Percentiles rank a stretch among this genome's conserved stretches.
Conservation (phyloP, 2,797 vertebrate genomes). For the Eidolon dupreanum region DNA sequence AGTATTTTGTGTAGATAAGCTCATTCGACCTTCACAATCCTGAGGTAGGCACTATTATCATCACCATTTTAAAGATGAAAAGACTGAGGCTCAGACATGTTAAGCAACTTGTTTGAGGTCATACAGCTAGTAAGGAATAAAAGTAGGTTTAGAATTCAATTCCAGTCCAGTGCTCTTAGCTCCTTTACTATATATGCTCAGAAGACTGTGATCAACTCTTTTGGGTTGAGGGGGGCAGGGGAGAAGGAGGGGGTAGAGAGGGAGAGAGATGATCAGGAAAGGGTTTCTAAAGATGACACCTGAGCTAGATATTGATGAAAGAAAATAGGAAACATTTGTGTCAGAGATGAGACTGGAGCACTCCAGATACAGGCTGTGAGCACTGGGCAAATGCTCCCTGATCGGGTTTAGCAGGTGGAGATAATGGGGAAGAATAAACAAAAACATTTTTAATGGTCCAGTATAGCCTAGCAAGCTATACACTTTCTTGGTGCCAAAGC, state of each 20-base stretch:
- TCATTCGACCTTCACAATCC: neutral
- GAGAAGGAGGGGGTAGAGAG: neutral
- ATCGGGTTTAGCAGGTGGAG: neutral
- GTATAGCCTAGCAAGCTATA: neutral
- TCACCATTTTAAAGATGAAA: conserved; percentile 20
- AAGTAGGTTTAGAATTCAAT: neutral
- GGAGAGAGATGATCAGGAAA: neutral
- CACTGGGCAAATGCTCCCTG: neutral
- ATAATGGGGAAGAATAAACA: neutral
- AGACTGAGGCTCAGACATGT: neutral
- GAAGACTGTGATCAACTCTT: neutral
- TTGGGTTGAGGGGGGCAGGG: neutral
- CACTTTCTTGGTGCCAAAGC: neutral
- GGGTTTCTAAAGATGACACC: conserved; percentile 35
- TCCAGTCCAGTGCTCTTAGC: neutral
- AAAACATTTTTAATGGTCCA: neutral
- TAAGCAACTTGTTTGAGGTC: neutral
- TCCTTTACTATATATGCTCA: neutral
- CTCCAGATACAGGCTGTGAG: neutral
- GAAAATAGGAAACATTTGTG: neutral
- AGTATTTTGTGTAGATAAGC: conserved; percentile 18
- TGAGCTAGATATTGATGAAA: conserved; percentile 15
- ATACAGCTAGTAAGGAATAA: neutral
- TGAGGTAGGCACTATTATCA: neutral
- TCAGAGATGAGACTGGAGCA: neutral